A percentile compares a stretch with the other conserved stretches of the same genome.
Evolutionary conservation across 2,888 invertebrate genomes (phyloP).

Genomic region (Leucania comma): DNA sequence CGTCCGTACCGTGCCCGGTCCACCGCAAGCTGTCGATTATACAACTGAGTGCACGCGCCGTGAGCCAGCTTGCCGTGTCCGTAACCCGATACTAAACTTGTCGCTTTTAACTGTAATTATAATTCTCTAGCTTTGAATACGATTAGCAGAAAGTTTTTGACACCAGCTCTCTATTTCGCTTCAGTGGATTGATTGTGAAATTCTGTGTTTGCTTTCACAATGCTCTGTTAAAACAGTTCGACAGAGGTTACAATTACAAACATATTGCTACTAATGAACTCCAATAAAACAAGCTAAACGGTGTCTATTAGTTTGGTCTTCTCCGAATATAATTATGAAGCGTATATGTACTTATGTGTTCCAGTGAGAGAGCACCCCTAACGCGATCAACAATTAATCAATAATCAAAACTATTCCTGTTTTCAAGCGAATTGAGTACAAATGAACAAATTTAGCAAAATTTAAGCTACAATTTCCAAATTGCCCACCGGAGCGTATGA

Average conservation of each 20-base stretch:
- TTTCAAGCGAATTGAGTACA: slow-evolving; percentile 57
- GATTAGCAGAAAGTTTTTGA: slow-evolving; percentile 62
- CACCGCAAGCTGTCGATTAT: slow-evolving; percentile 82
- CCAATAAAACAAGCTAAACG: not conserved
- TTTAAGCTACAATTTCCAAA: slow-evolving; percentile 80
- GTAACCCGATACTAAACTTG: slow-evolving; percentile 81
- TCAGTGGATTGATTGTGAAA: slow-evolving; percentile 36
- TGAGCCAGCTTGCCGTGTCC: slow-evolving; percentile 79
- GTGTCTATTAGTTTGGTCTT: slow-evolving; percentile 10
- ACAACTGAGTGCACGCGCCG: slow-evolving; percentile 82
- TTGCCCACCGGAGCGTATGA: slow-evolving; percentile 82
- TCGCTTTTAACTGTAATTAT: slow-evolving; percentile 73
- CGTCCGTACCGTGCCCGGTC: slow-evolving; percentile 76
- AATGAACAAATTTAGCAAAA: slow-evolving; percentile 70
- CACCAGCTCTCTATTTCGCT: slow-evolving; percentile 40
- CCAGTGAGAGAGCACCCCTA: slow-evolving; percentile 5
- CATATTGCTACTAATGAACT: slow-evolving; percentile 9
- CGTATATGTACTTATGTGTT: not conserved
- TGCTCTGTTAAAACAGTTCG: not conserved
- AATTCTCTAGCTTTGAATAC: slow-evolving; percentile 53
- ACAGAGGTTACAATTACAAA: not conserved
- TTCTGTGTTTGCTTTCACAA: slow-evolving; percentile 20
- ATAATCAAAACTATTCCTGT: slow-evolving; percentile 51
- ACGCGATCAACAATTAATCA: slow-evolving; percentile 37
- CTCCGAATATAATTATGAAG: slow-evolving; percentile 16